Base-by-base conservation (phyloP, 2,888 invertebrate species). In the Drosophila vallismaia region DNA sequence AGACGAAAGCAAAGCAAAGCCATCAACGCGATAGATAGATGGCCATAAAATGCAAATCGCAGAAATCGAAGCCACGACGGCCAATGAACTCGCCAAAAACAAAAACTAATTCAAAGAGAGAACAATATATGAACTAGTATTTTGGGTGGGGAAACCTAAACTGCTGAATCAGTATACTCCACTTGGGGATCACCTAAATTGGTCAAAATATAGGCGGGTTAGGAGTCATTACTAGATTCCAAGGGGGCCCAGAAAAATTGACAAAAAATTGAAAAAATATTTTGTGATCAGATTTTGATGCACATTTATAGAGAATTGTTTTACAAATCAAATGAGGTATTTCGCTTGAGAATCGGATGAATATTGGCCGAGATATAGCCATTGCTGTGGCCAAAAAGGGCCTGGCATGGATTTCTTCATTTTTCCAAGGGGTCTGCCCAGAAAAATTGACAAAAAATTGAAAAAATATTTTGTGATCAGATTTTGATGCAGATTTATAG, bases 31-130 rank as follows among this genome's bases (percentile, higher is more conserved):
- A 69, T 58, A 58, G 36, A 68, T 54, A 50, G 58, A 69, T 68
- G 54, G 69, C 58, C 59, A 45, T 51, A 59, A 70, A 59, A 70
- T 70, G 69, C 70, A 69, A 70, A 70, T 64, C 24, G 31, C 45
- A 50, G 46, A 51, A 51, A 51, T 46, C 59, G 58, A 58, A 68
- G 67, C 67, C 48, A 36, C 24, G 10, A 28, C 50, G 70, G 58
- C 33, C 69, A 60, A n/a, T 70, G 69, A 70, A 70, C 70, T 40
- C 36, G 19, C 51, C 63, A 24, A 40, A 48, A 26, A 19, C 9
- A 19, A 19, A 19, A 19, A 19, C 19, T 19, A 19, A 19, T 19
- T 4, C 7, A 46, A 12, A 12, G 6, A 12, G n/a, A 36, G 8
- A 10, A 10, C 7, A 40, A 40, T n/a, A 12, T n/a, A 33, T 33